These are phyloP conservation scores for Enteromius argenteus DNA, from an alignment of 2,797 vertebrate genomes.

Conservation along the genomic window DNA sequence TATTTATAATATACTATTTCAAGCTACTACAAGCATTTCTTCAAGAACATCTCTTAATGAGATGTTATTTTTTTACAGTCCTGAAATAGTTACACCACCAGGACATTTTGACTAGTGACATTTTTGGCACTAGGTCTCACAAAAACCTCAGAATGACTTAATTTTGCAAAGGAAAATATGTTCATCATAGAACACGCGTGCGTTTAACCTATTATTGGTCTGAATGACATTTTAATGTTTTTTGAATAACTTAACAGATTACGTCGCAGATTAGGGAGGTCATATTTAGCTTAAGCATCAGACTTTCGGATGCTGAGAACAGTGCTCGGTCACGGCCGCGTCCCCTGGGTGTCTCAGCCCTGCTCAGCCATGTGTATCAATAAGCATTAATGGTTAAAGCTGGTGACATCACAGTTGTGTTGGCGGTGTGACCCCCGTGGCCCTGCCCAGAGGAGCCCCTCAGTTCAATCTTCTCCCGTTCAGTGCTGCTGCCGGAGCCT, in stretches of 20 bases:
- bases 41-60: neutral
- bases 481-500: constrained; percentile 23
- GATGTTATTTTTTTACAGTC: neutral
- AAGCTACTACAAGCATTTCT: neutral
- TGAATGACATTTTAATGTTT: neutral
- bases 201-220: neutral
- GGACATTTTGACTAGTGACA: neutral
- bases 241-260: neutral
- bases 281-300: neutral
- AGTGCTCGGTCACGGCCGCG: constrained; percentile 30
- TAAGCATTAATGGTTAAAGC: constrained; percentile 73
- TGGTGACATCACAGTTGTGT: constrained; percentile 73
- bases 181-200: neutral
- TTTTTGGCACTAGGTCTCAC: neutral
- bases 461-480: constrained; percentile 57
- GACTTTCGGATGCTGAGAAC: constrained; percentile 9
- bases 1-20: neutral
- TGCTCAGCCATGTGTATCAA: constrained; percentile 72
- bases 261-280: neutral
- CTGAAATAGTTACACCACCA: neutral
- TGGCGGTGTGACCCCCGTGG: constrained; percentile 75
- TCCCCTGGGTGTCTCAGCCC: constrained; percentile 39
- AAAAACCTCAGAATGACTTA: neutral
- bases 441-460: constrained; percentile 69
- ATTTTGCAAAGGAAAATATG: neutral